A percentile compares a stretch with the other conserved stretches of the same genome.
phyloP scores from a whole-genome alignment of 1,140 invertebrate species.

The Eueides isabella region DNA sequence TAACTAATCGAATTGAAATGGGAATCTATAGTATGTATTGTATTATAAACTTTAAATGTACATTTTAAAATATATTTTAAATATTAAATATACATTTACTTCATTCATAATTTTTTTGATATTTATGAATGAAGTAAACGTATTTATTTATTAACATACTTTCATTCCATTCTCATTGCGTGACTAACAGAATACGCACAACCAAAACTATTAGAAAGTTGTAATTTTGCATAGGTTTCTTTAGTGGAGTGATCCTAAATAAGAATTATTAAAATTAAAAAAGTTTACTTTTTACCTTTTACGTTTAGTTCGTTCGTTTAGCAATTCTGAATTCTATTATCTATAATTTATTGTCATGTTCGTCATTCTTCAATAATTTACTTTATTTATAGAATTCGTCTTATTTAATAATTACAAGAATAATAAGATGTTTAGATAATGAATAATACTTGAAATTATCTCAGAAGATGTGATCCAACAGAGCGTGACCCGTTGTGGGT shows the following conservation, averaged over 20 bases:
- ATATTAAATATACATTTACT: neutral
- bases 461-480: slow-evolving; percentile 35
- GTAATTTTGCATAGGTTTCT: neutral
- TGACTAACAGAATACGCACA: neutral
- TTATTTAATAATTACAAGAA: slow-evolving; percentile 2
- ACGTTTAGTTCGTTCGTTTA: too few species aligned
- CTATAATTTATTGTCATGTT: neutral
- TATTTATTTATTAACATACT: too few species aligned
- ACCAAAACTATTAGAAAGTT: neutral
- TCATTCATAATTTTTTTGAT: too few species aligned
- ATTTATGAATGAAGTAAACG: too few species aligned
- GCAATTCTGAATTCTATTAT: neutral
- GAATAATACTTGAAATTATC: slow-evolving; percentile 27
- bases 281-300: too few species aligned
- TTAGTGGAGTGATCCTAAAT: too few species aligned
- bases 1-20: slow-evolving; percentile 38
- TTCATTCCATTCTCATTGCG: neutral
- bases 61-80: neutral
- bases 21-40: slow-evolving; percentile 32
- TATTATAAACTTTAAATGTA: slow-evolving; percentile 20
- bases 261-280: too few species aligned
- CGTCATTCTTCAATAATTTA: neutral
- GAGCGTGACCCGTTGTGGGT: slow-evolving; percentile 44
- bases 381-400: neutral
- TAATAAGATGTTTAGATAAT: slow-evolving; percentile 14